Percentiles rank a stretch among this genome's conserved stretches.
Evolutionary conservation across 2,113 vertebrate genomes (phyloP).

Genomic region (Chionomys nivalis): DNA sequence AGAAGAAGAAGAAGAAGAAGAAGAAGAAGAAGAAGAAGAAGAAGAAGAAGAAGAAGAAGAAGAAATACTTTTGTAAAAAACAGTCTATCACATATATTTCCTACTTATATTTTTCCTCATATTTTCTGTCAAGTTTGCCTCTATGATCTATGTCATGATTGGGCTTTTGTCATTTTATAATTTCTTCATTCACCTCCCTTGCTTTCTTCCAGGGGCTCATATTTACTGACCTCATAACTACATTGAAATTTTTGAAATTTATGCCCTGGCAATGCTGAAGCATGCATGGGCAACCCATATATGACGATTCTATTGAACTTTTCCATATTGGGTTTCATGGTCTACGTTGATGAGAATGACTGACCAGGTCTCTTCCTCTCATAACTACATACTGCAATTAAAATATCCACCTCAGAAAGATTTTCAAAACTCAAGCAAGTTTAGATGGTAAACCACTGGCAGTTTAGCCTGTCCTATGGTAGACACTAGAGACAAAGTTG

Average conservation of each 20-base stretch:
- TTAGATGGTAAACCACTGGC: background rate
- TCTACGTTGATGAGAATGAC: no score
- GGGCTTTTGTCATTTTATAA: background rate
- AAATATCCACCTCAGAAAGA: background rate
- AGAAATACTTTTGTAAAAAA: no score
- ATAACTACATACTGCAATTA: background rate
- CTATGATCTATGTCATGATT: background rate
- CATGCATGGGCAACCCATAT: no score
- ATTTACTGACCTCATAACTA: background rate
- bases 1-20: no score
- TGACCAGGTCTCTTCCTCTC: background rate
- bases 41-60: no score
- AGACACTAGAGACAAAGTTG: background rate
- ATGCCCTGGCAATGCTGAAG: no score
- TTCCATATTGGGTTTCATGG: no score
- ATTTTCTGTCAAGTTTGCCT: background rate
- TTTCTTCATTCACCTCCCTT: background rate
- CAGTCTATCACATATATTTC: background rate
- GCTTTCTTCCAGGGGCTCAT: background rate
- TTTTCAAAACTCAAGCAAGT: background rate
- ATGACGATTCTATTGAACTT: no score
- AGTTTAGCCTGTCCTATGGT: background rate
- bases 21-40: no score
- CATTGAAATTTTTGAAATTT: no score
- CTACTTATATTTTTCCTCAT: no score